A percentile compares a stretch with the other conserved stretches of the same genome.
phyloP scores from a whole-genome alignment of 2,797 vertebrate species.

The Dryobates pubescens region DNA sequence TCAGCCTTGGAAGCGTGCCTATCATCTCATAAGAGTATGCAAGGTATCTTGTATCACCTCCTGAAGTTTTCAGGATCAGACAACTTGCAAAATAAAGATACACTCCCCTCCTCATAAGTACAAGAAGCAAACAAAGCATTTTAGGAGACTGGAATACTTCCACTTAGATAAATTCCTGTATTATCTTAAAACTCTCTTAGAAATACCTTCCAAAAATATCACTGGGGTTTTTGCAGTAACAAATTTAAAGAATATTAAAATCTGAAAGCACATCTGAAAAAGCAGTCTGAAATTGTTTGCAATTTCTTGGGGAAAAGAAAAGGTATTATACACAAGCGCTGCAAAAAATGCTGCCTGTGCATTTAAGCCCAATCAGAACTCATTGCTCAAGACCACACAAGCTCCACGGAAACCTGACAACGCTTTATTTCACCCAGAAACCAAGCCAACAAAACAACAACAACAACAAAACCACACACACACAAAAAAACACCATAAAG shows the following conservation, averaged over 20 bases:
- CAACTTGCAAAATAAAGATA: not conserved
- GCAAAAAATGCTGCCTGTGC: not conserved
- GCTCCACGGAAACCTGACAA: not conserved
- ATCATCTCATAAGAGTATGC: not conserved
- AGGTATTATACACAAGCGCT: not conserved
- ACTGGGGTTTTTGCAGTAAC: not conserved
- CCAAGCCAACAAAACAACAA: too few species aligned
- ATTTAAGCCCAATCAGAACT: not conserved
- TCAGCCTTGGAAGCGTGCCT: not conserved
- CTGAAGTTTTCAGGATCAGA: not conserved
- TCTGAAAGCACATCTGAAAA: not conserved
- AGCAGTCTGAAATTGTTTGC: not conserved
- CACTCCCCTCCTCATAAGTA: fast-evolving
- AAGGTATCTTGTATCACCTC: not conserved
- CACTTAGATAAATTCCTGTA: not conserved
- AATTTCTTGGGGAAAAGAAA: not conserved
- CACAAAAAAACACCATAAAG: fast-evolving
- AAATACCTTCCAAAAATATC: not conserved
- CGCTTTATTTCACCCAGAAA: not conserved
- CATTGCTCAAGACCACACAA: not conserved
- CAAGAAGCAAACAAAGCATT: not conserved
- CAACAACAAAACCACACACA: too few species aligned
- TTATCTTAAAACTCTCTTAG: not conserved
- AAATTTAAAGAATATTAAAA: not conserved
- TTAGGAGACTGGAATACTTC: not conserved